Base-by-base conservation (phyloP, 2,888 invertebrate species). In the Aphodius granarius region DNA sequence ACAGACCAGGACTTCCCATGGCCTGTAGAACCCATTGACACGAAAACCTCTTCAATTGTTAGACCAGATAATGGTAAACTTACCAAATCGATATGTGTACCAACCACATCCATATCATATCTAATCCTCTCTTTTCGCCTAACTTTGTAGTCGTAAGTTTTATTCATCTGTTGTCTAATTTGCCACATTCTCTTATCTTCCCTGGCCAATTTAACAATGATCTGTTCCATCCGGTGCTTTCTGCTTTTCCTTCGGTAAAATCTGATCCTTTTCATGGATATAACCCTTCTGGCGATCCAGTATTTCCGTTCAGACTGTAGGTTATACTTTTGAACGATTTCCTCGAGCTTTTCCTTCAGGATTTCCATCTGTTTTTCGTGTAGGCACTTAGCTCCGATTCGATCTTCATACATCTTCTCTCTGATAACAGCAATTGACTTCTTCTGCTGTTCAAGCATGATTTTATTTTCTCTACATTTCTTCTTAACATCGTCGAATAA, bases 141-240 rank as follows among this genome's bases (percentile, higher is more conserved):
- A 19, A 78, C 77, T 74, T 77, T 78, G 19, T 71, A 65, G 62
- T 79, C 79, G 73, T 79, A 79, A 15, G 66, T 75, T 63, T 74
- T 80, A 63, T 76, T 77, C 19, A 22, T 72, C n/a, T 73, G 63
- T 0, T 71, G 70, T 22, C 78, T 72, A 9, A 80, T 79, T 72
- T 79, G 68, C 15, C 66, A 23, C 71, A 75, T 75, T 2, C 78
- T 71, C 15, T 76, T 74, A 15, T 74, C 73, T 66, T 81, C 81
- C 0, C 63, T 70, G 6, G 79, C 13, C n/a, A 81, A 66, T 75
- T 80, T 80, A 9, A 71, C 62, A 0, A 80, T 17, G 3, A 81
- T 78, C 0, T 71, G 64, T 3, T 71, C 23, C n/a, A 73, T 71
- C 1, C 80, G 77, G 15, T 75, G 16, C 13, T 77, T 75, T 19